Evolutionary conservation across 2,888 invertebrate species (phyloP).

Genomic region (Dendrolimus houi): DNA sequence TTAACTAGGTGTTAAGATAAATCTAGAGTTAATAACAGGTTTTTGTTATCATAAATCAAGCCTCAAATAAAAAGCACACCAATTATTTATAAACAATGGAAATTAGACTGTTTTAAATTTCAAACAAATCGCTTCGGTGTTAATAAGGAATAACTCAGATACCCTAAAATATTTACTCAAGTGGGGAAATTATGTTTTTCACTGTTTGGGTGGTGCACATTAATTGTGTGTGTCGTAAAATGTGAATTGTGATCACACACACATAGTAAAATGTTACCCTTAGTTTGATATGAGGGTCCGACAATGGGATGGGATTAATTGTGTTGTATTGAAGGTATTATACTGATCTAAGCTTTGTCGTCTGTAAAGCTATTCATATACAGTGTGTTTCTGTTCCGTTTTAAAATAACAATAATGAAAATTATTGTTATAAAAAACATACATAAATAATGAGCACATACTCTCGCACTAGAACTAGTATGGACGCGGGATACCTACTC

Average conservation of each 20-base stretch:
- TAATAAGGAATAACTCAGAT: slow-evolving; percentile 8
- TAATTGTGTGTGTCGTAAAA: slow-evolving; percentile 54
- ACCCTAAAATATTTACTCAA: slow-evolving; percentile 26
- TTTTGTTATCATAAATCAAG: too few species aligned
- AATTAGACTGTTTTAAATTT: too few species aligned
- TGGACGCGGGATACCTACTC: too few species aligned
- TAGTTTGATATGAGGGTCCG: slow-evolving; percentile 32
- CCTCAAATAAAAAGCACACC: too few species aligned
- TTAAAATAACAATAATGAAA: too few species aligned
- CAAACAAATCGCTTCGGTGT: slow-evolving; percentile 9
- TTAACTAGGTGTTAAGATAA: too few species aligned
- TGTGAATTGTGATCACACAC: not conserved
- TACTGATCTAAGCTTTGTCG: slow-evolving; percentile 44
- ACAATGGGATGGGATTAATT: slow-evolving; percentile 68
- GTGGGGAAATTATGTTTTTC: slow-evolving; percentile 35
- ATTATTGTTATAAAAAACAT: too few species aligned
- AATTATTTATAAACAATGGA: too few species aligned
- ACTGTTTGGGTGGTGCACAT: slow-evolving; percentile 60
- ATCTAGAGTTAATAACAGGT: too few species aligned
- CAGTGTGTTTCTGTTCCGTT: slow-evolving; percentile 11
- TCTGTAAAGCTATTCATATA: slow-evolving; percentile 16
- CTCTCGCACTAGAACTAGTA: too few species aligned
- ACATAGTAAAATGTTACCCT: slow-evolving; percentile 36
- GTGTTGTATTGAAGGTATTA: slow-evolving; percentile 63
- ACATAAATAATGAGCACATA: too few species aligned